Percentiles rank a stretch among this genome's conserved stretches.
These are phyloP conservation scores for Plutella xylostella DNA, from an alignment of 2,888 invertebrate species.

Conservation along the genomic window DNA sequence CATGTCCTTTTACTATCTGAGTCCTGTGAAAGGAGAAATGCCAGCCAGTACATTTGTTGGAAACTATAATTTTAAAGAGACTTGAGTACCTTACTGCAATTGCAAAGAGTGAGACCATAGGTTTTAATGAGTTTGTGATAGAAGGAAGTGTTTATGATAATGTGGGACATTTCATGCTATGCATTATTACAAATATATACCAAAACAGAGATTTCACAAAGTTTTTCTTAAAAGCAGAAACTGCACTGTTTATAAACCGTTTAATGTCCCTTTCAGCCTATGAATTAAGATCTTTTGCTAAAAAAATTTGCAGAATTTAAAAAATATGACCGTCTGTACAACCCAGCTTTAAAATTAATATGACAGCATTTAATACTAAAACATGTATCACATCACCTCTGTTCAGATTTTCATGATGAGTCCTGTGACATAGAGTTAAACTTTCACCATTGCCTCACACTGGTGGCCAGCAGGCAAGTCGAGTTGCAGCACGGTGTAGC, in stretches of 20 bases:
- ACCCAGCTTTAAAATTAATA: slow-evolving; percentile 29
- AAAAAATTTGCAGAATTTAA: slow-evolving; percentile 37
- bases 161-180: slow-evolving; percentile 69
- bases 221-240: slow-evolving; percentile 43
- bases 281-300: slow-evolving; percentile 45
- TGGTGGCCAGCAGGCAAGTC: slow-evolving; percentile 65
- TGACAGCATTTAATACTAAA: slow-evolving; percentile 45
- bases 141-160: slow-evolving; percentile 71
- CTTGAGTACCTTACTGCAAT: slow-evolving; percentile 57
- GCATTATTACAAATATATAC: slow-evolving; percentile 43
- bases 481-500: slow-evolving; percentile 62
- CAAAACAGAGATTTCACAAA: slow-evolving; percentile 35
- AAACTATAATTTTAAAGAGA: slow-evolving; percentile 61
- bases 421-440: slow-evolving; percentile 51
- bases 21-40: slow-evolving; percentile 64
- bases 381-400: slow-evolving; percentile 42
- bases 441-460: slow-evolving; percentile 64
- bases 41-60: slow-evolving; percentile 62
- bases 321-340: slow-evolving; percentile 29
- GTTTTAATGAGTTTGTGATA: slow-evolving; percentile 66
- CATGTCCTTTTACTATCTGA: slow-evolving; percentile 72
- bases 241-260: slow-evolving; percentile 37
- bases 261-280: slow-evolving; percentile 34
- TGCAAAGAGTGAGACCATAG: slow-evolving; percentile 28
- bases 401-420: slow-evolving; percentile 25